phyloP scores from a whole-genome alignment of 2,113 vertebrate species.

The Hydrolagus affinis region DNA sequence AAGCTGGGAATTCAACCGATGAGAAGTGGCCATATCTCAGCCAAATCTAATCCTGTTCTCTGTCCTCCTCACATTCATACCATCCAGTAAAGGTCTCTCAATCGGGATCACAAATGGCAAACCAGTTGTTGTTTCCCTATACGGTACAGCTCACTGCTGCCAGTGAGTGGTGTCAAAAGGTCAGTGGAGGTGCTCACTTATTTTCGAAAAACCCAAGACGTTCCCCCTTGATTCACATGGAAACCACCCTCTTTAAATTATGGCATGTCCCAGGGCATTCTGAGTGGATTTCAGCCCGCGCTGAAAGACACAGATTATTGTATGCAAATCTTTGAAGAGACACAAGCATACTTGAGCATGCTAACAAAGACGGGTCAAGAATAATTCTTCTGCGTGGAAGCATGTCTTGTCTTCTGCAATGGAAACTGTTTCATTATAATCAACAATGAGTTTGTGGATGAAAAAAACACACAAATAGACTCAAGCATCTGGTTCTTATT shows the following conservation, averaged over 20 bases:
- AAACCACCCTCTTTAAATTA: not conserved
- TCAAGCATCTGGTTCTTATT: not conserved
- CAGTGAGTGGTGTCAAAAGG: no score
- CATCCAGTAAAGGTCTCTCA: no score
- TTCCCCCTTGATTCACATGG: not conserved
- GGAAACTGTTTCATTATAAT: not conserved
- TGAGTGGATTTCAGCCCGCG: not conserved
- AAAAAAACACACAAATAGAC: not conserved
- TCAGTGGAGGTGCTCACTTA: no score
- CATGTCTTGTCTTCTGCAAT: no score
- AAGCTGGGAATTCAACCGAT: no score
- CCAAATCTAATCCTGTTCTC: no score
- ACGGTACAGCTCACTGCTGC: no score
- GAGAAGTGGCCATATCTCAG: no score
- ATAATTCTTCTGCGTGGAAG: not conserved
- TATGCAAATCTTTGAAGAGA: not conserved
- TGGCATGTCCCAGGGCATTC: not conserved
- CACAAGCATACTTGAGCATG: not conserved
- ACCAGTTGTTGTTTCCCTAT: no score
- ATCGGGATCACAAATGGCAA: no score
- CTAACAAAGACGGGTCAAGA: not conserved
- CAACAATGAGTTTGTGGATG: not conserved
- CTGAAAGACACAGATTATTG: not conserved
- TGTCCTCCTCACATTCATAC: no score
- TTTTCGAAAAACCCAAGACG: not conserved